Percentiles rank a stretch among this genome's conserved stretches.
These are phyloP conservation scores for Nasonia longicornis DNA, from an alignment of 1,140 invertebrate species.

Conservation along the genomic window DNA sequence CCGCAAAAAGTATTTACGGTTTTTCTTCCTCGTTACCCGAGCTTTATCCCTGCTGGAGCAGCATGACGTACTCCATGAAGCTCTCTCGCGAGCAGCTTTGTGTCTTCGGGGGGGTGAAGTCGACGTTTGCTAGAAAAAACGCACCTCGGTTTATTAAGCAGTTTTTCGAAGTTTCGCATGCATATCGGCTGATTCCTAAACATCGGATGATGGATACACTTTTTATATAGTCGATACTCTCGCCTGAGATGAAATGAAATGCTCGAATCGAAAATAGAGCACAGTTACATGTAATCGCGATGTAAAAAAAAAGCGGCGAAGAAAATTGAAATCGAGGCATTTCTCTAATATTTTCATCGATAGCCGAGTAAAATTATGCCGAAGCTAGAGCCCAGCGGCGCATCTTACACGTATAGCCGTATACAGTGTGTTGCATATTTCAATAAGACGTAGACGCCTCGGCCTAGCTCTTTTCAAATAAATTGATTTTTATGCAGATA, in stretches of 20 bases:
- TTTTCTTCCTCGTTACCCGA: constrained; percentile 22
- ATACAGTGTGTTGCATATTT: background rate
- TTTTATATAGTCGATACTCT: no score
- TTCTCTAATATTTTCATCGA: background rate
- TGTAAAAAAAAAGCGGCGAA: no score
- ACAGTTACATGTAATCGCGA: no score
- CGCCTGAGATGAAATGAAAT: no score
- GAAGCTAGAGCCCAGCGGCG: background rate
- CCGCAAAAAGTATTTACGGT: constrained; percentile 16
- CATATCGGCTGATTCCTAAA: no score
- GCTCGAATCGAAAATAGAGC: no score
- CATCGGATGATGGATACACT: no score
- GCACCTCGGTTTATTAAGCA: background rate
- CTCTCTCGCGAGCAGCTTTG: background rate
- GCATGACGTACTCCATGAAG: background rate
- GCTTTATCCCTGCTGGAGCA: background rate
- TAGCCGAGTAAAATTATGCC: background rate
- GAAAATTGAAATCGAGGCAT: background rate
- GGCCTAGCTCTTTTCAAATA: background rate
- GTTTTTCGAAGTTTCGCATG: background rate
- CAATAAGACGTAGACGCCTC: background rate
- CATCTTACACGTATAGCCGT: background rate
- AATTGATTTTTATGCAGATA: background rate
- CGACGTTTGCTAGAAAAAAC: background rate
- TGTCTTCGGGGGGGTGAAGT: background rate